Evolutionary conservation across 2,888 invertebrate species (phyloP).

Genomic region (Teinopalpus imperialis): DNA sequence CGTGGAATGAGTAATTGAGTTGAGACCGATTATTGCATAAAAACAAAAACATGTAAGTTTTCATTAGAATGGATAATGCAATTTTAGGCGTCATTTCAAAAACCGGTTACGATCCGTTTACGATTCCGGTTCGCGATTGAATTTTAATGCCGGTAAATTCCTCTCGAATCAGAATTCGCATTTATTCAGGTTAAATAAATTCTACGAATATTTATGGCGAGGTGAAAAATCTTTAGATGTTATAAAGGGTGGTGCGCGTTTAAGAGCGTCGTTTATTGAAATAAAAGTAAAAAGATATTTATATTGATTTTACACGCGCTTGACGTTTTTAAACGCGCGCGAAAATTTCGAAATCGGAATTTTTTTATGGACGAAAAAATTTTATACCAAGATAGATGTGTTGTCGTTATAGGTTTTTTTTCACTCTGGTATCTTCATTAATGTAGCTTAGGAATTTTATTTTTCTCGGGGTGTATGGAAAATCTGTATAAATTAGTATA

Average conservation of each 20-base stretch:
- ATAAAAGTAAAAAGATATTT: constrained; percentile 24
- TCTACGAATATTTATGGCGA: constrained; percentile 33
- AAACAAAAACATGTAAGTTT: too few species aligned
- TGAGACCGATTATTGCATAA: too few species aligned
- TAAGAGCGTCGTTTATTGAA: constrained; percentile 5
- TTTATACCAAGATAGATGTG: constrained; percentile 63
- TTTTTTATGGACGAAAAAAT: constrained; percentile 41
- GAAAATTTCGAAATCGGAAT: constrained; percentile 34
- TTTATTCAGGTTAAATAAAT: constrained; percentile 59
- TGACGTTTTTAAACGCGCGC: constrained; percentile 37
- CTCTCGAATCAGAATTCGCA: constrained; percentile 53
- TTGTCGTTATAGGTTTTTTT: constrained; percentile 40
- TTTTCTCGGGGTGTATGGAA: constrained; percentile 74
- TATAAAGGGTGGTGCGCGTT: constrained; percentile 25
- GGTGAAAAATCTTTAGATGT: constrained; percentile 22
- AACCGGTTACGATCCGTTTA: constrained; percentile 26
- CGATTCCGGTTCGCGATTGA: constrained; percentile 44
- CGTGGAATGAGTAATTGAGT: too few species aligned
- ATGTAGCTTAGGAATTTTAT: constrained; percentile 53
- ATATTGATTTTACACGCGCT: constrained; percentile 11
- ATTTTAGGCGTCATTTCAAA: constrained; percentile 15
- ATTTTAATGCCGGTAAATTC: constrained; percentile 42
- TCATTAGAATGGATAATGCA: too few species aligned
- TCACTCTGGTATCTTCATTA: constrained; percentile 53
- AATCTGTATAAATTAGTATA: constrained; percentile 75